These are phyloP conservation scores for Lithophane semibrunnea DNA, from an alignment of 2,888 invertebrate genomes.

Conservation along the genomic window DNA sequence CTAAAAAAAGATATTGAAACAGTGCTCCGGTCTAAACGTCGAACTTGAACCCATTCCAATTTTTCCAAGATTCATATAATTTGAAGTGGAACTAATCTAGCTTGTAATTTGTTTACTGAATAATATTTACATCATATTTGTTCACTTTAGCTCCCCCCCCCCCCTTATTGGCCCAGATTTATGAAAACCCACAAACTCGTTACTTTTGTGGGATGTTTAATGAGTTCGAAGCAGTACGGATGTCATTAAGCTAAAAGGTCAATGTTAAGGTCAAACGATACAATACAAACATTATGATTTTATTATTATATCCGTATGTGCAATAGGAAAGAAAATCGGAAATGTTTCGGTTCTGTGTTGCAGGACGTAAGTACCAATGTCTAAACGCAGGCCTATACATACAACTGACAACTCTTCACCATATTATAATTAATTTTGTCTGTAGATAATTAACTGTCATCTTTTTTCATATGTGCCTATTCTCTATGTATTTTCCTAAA, in stretches of 20 bases:
- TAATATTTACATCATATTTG: constrained; percentile 31
- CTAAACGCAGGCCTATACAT: neutral
- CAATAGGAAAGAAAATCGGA: neutral
- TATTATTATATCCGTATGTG: constrained; percentile 8
- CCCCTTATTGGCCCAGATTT: constrained; percentile 43
- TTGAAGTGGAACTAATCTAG: constrained; percentile 18
- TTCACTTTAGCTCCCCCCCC: constrained; percentile 6
- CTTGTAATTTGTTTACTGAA: constrained; percentile 33
- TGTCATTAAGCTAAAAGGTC: constrained; percentile 38
- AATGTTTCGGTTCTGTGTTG: neutral
- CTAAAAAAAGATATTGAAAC: constrained; percentile 6
- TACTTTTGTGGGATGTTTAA: constrained; percentile 47
- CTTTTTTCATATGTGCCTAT: neutral
- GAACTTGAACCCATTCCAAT: constrained; percentile 40
- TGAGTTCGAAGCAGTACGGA: constrained; percentile 24
- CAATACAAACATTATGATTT: constrained; percentile 13
- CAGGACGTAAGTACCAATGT: neutral
- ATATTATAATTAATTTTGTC: neutral
- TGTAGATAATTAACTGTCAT: neutral
- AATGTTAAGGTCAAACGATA: constrained; percentile 16
- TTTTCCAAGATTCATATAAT: constrained; percentile 11
- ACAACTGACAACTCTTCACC: neutral
- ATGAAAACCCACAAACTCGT: constrained; percentile 27
- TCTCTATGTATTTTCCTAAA: neutral
- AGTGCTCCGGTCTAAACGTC: constrained; percentile 17